These are phyloP conservation scores for Centropus bengalensis DNA, from an alignment of 2,113 vertebrate genomes.

Conservation along the genomic window DNA sequence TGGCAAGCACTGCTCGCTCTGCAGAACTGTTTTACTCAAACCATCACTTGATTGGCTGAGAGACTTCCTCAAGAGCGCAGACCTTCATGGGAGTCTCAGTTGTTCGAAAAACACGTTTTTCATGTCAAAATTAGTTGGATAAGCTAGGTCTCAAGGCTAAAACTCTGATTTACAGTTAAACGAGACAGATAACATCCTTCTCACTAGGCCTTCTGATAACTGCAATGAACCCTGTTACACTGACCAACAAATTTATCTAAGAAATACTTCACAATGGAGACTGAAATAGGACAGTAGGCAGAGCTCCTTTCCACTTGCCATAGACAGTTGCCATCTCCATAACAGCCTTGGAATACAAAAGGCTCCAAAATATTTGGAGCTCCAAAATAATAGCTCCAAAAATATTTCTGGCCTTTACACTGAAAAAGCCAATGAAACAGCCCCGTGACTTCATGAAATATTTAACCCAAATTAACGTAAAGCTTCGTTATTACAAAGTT, in stretches of 20 bases:
- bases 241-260: background rate
- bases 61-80: background rate
- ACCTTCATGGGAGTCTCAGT: background rate
- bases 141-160: background rate
- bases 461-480: background rate
- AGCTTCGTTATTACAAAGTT: background rate
- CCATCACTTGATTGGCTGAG: background rate
- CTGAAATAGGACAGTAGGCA: background rate
- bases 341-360: background rate
- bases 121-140: background rate
- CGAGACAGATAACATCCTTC: background rate
- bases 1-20: background rate
- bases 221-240: background rate
- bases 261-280: background rate
- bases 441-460: background rate
- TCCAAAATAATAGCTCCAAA: no score
- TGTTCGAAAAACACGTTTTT: background rate
- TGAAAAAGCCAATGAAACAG: conserved; percentile 2
- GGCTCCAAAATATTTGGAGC: conserved; percentile 5
- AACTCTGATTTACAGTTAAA: background rate
- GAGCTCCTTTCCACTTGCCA: background rate
- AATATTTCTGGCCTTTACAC: background rate
- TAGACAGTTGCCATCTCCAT: background rate
- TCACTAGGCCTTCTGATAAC: background rate
- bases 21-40: no score